A percentile compares a stretch with the other conserved stretches of the same genome.
phyloP scores from a whole-genome alignment of 2,113 vertebrate species.

The Cyanoramphus novaezelandiae region DNA sequence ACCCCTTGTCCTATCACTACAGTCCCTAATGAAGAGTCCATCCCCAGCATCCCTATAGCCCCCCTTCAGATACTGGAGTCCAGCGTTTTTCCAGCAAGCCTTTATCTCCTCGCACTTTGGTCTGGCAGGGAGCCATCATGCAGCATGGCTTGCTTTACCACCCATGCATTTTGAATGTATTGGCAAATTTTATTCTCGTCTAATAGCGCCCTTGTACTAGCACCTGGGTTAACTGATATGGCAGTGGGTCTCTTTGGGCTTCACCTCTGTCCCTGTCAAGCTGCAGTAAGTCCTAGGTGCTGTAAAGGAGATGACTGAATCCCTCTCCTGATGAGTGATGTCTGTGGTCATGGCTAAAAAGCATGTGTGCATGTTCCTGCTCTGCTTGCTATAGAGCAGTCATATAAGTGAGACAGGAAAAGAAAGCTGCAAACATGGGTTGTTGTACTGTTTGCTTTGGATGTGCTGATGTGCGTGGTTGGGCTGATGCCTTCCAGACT shows the following conservation, averaged over 20 bases:
- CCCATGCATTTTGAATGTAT: rapidly evolving
- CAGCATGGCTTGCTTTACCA: not conserved
- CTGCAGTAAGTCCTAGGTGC: not conserved
- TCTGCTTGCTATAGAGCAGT: not conserved
- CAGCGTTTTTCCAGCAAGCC: not conserved
- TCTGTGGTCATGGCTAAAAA: not conserved
- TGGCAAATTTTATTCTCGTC: not conserved
- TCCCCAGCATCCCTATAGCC: too few relatives aligned
- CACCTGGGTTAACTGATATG: not conserved
- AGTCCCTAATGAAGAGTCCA: too few relatives aligned
- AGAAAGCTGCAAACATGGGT: not conserved
- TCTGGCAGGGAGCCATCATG: not conserved
- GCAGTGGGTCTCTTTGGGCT: not conserved
- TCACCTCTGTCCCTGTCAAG: not conserved
- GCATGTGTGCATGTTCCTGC: not conserved
- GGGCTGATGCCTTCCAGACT: not conserved
- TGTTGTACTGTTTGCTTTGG: not conserved
- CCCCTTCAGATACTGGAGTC: too few relatives aligned
- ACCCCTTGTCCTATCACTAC: too few relatives aligned
- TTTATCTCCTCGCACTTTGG: not conserved
- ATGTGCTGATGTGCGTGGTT: not conserved
- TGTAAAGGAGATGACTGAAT: not conserved
- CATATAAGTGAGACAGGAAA: rapidly evolving
- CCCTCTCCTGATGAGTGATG: not conserved
- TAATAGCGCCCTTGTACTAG: not conserved